Evolutionary conservation across 2,888 invertebrate species (phyloP), one percentile per base, ranked within the genome.

Genomic region (Drosophila helvetica): DNA sequence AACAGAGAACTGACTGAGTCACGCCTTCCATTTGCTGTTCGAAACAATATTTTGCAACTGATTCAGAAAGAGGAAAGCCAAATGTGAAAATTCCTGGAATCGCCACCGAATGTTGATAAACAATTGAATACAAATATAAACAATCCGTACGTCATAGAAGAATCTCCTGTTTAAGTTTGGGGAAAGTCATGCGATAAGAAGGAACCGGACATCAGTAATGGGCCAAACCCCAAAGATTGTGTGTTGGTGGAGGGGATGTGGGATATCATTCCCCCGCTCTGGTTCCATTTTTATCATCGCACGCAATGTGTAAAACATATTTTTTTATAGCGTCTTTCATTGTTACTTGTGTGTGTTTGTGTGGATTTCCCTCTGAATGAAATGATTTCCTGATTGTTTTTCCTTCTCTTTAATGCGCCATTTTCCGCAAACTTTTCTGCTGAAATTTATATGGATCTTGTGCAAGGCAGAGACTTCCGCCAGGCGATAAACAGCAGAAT

Each of bases 371-470:
- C 4, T 38, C 19, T n/a, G 56, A 55, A 55, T 52, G 50, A 58
- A 50, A 59, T 79, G 72, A 50, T 68, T 80, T 86, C 88, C 86
- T 75, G 67, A 48, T 51, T 71, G 33, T 63, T 54, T 48, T 42
- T 63, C 47, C 30, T 51, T 45, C 54, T 80, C 57, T 73, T 69
- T 64, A 78, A 78, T 76, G 78, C 80, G 86, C 74, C 69, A 80
- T 83, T 79, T 86, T 82, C 77, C 69, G 74, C 82, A 73, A 54
- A 67, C 48, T 69, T 76, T 75, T 78, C 81, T 67, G 71, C 74
- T 66, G 30, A 42, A 66, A 33, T 66, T 54, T 12, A 10, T 8
- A 43, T 43, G 43, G 30, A 50, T 48, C 18, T n/a, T 42, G 48
- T n/a, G 47, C 8, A 30, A 22, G 30, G 25, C 42, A 61, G 22